Evolutionary conservation across 2,797 vertebrate genomes (phyloP).

Genomic region (Pitangus sulphuratus): DNA sequence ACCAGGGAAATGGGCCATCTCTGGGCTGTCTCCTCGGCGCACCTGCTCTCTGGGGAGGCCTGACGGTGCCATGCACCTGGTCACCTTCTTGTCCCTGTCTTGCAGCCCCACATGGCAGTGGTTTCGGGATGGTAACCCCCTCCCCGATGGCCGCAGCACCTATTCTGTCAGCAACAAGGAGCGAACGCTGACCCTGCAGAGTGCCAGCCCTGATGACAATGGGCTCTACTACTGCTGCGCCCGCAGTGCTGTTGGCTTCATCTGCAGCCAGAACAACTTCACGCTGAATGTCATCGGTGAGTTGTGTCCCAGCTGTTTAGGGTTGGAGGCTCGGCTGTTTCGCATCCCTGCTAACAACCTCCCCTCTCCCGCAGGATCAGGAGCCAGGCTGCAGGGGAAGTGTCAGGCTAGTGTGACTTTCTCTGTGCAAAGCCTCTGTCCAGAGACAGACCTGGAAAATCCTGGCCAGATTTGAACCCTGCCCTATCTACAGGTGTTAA

Average conservation of each 20-base stretch:
- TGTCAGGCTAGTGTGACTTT: not conserved
- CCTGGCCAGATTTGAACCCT: not conserved
- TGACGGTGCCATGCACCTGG: accelerated
- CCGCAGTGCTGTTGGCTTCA: constrained; percentile 84
- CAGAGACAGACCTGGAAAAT: not conserved
- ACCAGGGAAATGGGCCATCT: constrained; percentile 17
- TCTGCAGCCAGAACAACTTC: constrained; percentile 92
- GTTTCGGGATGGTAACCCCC: constrained; percentile 84
- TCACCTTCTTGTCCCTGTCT: not conserved
- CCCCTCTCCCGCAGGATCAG: not conserved
- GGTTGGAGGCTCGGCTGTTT: not conserved
- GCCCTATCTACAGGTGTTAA: not conserved
- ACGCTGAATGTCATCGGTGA: constrained; percentile 89
- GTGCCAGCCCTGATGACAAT: constrained; percentile 84
- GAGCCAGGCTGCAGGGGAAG: not conserved
- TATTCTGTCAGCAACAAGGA: constrained; percentile 92
- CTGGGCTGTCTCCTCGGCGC: not conserved
- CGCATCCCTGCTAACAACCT: not conserved
- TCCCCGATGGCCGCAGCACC: constrained; percentile 77
- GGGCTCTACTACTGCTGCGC: constrained; percentile 93
- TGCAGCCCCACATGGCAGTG: constrained; percentile 90
- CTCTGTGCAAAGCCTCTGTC: not conserved
- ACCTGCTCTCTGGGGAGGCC: not conserved
- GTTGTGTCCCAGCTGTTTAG: not conserved
- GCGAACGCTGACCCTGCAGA: constrained; percentile 84